A percentile compares a stretch with the other conserved stretches of the same genome.
phyloP scores from a whole-genome alignment of 2,797 vertebrate genomes.

The Distichodus sexfasciatus region DNA sequence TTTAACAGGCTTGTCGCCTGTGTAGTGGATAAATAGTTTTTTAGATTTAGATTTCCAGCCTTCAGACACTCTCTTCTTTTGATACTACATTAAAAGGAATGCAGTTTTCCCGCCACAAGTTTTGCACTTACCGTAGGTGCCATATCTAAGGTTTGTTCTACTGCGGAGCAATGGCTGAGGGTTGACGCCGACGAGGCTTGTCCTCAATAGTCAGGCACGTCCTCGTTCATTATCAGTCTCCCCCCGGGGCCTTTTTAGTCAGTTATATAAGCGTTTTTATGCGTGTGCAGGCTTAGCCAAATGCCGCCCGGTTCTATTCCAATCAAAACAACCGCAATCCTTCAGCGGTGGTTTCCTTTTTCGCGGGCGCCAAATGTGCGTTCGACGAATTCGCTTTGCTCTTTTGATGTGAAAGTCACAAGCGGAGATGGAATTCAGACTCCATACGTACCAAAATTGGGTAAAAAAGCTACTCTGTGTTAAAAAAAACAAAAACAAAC shows the following conservation, averaged over 20 bases:
- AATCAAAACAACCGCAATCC: slow-evolving; percentile 11
- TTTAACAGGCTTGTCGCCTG: slow-evolving; percentile 19
- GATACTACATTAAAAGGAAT: too few relatives aligned
- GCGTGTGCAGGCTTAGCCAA: slow-evolving; percentile 30
- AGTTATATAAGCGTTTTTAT: slow-evolving; percentile 35
- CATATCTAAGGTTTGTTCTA: not conserved
- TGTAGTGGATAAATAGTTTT: slow-evolving; percentile 10
- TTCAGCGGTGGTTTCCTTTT: slow-evolving; percentile 15
- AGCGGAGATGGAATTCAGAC: too few relatives aligned
- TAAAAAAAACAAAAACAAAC: too few relatives aligned
- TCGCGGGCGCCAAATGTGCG: slow-evolving; percentile 19
- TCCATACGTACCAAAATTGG: too few relatives aligned
- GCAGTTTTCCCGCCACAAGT: too few relatives aligned
- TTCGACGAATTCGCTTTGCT: not conserved
- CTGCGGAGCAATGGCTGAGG: slow-evolving; percentile 6
- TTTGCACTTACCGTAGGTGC: not conserved
- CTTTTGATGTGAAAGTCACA: not conserved
- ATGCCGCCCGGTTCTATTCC: slow-evolving; percentile 9
- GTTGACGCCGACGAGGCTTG: slow-evolving; percentile 15
- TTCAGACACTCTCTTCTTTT: too few relatives aligned
- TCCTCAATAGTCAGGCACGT: slow-evolving; percentile 18
- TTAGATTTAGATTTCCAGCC: slow-evolving; percentile 1
- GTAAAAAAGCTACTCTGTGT: too few relatives aligned
- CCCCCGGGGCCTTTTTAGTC: slow-evolving; percentile 17
- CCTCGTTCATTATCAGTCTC: slow-evolving; percentile 33